Evolutionary conservation across 2,888 invertebrate species (phyloP).

Genomic region (Endotricha flammealis): DNA sequence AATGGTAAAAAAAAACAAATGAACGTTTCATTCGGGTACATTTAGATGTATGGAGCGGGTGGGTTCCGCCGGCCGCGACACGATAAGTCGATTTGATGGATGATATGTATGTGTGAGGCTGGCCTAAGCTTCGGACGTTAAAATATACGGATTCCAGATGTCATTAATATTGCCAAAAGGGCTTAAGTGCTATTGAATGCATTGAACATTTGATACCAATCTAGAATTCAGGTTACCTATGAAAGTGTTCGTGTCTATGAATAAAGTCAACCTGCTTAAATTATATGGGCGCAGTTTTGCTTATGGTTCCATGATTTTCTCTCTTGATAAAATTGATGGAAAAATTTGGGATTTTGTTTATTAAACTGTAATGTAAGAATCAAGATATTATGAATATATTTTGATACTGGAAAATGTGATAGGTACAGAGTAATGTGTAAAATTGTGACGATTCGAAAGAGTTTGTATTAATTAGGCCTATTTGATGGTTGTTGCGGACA

Average conservation of each 20-base stretch:
- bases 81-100: slow-evolving; percentile 56
- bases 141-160: slow-evolving; percentile 28
- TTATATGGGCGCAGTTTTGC: not conserved
- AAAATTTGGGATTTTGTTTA: too few relatives aligned
- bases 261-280: slow-evolving; percentile 6
- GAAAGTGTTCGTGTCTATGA: slow-evolving; percentile 2
- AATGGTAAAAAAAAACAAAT: slow-evolving; percentile 18
- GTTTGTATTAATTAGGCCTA: too few relatives aligned
- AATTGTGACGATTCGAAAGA: too few relatives aligned
- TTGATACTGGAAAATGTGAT: too few relatives aligned
- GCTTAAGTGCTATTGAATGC: not conserved
- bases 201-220: not conserved
- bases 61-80: slow-evolving; percentile 34
- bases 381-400: too few relatives aligned
- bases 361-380: too few relatives aligned
- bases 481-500: too few relatives aligned
- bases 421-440: too few relatives aligned
- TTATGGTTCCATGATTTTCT: not conserved
- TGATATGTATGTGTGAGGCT: slow-evolving; percentile 20
- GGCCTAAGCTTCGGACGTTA: slow-evolving; percentile 23
- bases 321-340: not conserved
- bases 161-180: slow-evolving; percentile 3
- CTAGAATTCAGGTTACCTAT: not conserved
- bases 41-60: slow-evolving; percentile 31
- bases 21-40: slow-evolving; percentile 24